Evolutionary conservation across 2,888 invertebrate species (phyloP).

Genomic region (Drosophila mimica): DNA sequence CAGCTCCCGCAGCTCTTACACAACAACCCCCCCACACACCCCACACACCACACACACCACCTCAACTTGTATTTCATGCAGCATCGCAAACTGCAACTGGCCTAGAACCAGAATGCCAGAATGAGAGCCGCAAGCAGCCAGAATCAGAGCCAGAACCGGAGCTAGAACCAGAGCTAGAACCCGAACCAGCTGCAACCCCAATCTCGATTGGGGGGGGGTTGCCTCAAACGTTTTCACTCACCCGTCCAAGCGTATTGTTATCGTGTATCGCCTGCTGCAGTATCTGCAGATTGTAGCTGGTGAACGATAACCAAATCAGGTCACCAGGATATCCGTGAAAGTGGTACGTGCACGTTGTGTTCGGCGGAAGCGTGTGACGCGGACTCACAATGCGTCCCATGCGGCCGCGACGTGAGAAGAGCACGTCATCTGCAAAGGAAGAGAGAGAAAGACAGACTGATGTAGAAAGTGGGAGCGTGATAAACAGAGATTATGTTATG

Average conservation of each 20-base stretch:
- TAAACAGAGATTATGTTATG: conserved; percentile 43
- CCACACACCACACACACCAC: background rate
- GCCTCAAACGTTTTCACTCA: conserved; percentile 74
- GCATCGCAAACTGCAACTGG: background rate
- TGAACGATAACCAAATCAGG: conserved; percentile 94
- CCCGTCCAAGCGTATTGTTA: conserved; percentile 85
- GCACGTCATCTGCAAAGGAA: conserved; percentile 84
- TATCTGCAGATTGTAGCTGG: conserved; percentile 93
- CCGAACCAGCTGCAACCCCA: conserved; percentile 7
- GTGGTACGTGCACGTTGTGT: conserved; percentile 94
- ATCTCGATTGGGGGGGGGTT: conserved; percentile 13
- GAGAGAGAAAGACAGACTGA: conserved; percentile 7
- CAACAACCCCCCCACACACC: background rate
- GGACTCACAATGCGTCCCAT: conserved; percentile 92
- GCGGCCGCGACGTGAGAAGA: conserved; percentile 87
- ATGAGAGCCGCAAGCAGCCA: background rate
- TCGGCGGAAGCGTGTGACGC: conserved; percentile 93
- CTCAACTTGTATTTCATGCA: conserved; percentile 65
- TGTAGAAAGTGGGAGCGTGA: conserved; percentile 29
- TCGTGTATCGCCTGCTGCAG: conserved; percentile 88
- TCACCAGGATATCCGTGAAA: conserved; percentile 92
- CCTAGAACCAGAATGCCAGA: background rate
- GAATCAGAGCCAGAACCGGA: background rate
- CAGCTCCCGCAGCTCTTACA: conserved; percentile 6
- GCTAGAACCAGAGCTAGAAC: background rate